Percentiles rank a stretch among this genome's conserved stretches.
These are phyloP conservation scores for Lerema accius DNA, from an alignment of 1,140 invertebrate genomes.

Conservation along the genomic window DNA sequence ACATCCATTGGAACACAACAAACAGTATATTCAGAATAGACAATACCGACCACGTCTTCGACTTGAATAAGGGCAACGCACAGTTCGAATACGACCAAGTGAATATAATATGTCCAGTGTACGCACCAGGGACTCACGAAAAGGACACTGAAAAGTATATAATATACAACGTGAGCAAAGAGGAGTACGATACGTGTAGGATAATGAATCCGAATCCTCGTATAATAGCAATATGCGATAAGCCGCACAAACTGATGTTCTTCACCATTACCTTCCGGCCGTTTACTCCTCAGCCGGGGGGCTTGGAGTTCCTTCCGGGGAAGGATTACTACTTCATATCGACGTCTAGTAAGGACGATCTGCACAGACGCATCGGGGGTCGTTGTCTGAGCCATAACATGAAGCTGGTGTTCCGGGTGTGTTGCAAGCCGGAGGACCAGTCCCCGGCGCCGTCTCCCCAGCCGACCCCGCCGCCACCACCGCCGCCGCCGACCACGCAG, in stretches of 20 bases:
- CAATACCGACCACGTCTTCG: slow-evolving; percentile 98
- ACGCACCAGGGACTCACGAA: slow-evolving; percentile 92
- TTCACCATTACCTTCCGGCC: slow-evolving; percentile 98
- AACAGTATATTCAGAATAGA: slow-evolving; percentile 97
- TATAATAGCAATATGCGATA: slow-evolving; percentile 97
- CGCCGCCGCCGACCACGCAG: slow-evolving; percentile 80
- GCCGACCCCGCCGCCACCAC: slow-evolving; percentile 80
- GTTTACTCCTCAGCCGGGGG: slow-evolving; percentile 97
- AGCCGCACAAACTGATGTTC: slow-evolving; percentile 96
- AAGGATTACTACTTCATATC: slow-evolving; percentile 98
- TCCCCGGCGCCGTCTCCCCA: slow-evolving; percentile 78
- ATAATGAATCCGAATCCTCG: slow-evolving; percentile 96
- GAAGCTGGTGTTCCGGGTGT: slow-evolving; percentile 98
- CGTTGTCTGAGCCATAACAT: slow-evolving; percentile 96
- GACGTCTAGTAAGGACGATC: slow-evolving; percentile 94
- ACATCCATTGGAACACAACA: slow-evolving; percentile 93
- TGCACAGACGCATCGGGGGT: slow-evolving; percentile 94
- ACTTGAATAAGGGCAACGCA: slow-evolving; percentile 96
- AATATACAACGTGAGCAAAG: slow-evolving; percentile 98
- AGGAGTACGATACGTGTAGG: slow-evolving; percentile 97
- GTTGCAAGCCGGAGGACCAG: slow-evolving; percentile 88
- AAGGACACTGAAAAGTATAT: slow-evolving; percentile 97
- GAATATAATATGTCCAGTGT: slow-evolving; percentile 97
- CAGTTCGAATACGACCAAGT: slow-evolving; percentile 98
- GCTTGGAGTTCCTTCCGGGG: slow-evolving; percentile 96